A percentile compares a stretch with the other conserved stretches of the same genome.
These are phyloP conservation scores for Drosophila asahinai DNA, from an alignment of 1,140 invertebrate species.

Conservation along the genomic window DNA sequence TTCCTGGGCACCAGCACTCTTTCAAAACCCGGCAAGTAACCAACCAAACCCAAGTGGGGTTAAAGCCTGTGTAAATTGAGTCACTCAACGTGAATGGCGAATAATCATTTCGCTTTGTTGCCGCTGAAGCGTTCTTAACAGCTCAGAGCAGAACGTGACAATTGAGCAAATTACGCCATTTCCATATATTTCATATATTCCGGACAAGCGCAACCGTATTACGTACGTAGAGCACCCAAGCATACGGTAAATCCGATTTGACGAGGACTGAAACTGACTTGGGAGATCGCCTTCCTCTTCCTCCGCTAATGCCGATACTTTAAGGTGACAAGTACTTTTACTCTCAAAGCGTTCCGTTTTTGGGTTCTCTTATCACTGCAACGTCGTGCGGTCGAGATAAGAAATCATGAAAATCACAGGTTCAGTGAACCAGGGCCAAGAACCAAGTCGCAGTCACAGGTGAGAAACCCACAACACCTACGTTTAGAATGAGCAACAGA, in stretches of 20 bases:
- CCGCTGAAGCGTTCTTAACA: constrained; percentile 29
- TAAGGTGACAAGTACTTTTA: constrained; percentile 10
- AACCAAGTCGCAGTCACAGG: constrained; percentile 6
- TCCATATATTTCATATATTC: constrained; percentile 23
- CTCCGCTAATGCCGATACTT: not conserved
- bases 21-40: not conserved
- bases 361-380: constrained; percentile 21
- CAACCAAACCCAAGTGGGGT: constrained; percentile 6
- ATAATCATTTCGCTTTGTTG: constrained; percentile 22
- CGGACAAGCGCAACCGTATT: constrained; percentile 20
- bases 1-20: constrained; percentile 19
- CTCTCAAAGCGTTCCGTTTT: not conserved
- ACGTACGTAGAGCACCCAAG: constrained; percentile 14
- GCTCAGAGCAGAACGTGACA: constrained; percentile 45
- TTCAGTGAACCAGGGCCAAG: constrained; percentile 40
- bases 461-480: not conserved
- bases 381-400: constrained; percentile 17
- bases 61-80: constrained; percentile 32
- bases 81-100: constrained; percentile 39
- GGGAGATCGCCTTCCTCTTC: not conserved
- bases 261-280: not conserved
- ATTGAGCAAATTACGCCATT: constrained; percentile 48
- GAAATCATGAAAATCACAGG: constrained; percentile 23
- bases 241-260: constrained; percentile 2
- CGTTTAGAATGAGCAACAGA: constrained; percentile 8